Evolutionary conservation across 2,797 vertebrate species (phyloP).

Genomic region (Vireo griseus): DNA sequence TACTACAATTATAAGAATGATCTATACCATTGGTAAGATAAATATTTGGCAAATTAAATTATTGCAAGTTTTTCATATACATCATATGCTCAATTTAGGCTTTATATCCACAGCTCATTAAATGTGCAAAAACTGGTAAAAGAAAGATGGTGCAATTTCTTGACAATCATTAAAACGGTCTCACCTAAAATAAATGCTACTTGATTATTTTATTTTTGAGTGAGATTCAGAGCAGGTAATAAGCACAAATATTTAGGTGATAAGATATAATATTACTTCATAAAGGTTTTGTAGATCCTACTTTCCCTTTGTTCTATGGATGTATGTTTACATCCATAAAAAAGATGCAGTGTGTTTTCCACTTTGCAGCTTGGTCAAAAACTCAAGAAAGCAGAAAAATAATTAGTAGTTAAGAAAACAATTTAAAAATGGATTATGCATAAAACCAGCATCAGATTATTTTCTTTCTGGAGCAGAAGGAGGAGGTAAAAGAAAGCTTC

Average conservation of each 20-base stretch:
- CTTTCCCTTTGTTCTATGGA: neutral
- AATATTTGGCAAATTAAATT: conserved; percentile 28
- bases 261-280: neutral
- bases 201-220: neutral
- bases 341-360: neutral
- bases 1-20: neutral
- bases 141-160: neutral
- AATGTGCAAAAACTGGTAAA: neutral
- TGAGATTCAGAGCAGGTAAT: neutral
- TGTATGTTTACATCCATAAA: neutral
- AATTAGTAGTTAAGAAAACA: neutral
- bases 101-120: conserved; percentile 21
- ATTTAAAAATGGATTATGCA: neutral
- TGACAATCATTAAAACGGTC: neutral
- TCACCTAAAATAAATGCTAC: neutral
- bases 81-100: neutral
- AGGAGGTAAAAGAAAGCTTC: neutral
- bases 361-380: neutral
- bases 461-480: neutral
- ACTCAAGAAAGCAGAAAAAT: neutral
- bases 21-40: neutral
- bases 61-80: neutral
- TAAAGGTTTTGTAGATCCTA: neutral
- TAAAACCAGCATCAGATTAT: neutral
- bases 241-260: neutral